Evolutionary conservation across 2,113 vertebrate genomes (phyloP), one percentile per base, ranked within the genome.

Genomic region (Excalfactoria chinensis): DNA sequence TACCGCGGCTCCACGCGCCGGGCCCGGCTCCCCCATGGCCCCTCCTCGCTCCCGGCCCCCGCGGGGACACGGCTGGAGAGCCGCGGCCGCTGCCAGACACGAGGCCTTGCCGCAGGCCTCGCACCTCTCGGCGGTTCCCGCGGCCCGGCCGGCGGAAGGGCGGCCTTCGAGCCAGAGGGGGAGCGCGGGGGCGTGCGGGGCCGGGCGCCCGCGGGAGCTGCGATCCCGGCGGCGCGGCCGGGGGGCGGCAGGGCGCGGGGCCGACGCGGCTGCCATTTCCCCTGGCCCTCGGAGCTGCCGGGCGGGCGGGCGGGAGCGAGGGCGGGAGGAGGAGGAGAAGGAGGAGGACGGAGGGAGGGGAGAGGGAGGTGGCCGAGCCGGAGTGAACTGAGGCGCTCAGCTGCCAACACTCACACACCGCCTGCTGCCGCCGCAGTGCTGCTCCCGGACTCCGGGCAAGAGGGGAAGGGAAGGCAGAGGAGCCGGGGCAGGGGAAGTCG

Each of bases 401-500:
- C 85, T 96, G 94, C 96, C 91, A 92, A 92, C 95, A 81, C 93
- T 96, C 81, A 74, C 92, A 89, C 92, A 95, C 94, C n/a, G 95
- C 70, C 68, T 84, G 93, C 89, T 15, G 93, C 86, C 43, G 67
- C 77, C 26, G 88, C 55, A 46, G 83, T 6, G 35, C 67, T 86
- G 84, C 32, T 70, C 48, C 28, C 7, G 79, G 78, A 34, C 80
- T 86, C 80, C 12, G 66, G 91, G 84, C 84, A 73, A 88, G 72
- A 28, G 73, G 86, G 59, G 49, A 41, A 46, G 35, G 80, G 55
- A 83, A 90, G 88, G 77, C 71, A 59, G 63, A 93, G 43, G 69
- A 48, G 80, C 76, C 69, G 78, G 90, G 15, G 72, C 32, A 21
- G 51, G 8, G 53, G 58, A 89, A 86, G 69, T 79, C 88, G 62